A percentile compares a stretch with the other conserved stretches of the same genome.
Evolutionary conservation across 1,140 invertebrate species (phyloP).

Genomic region (Dendroctonus ponderosae): DNA sequence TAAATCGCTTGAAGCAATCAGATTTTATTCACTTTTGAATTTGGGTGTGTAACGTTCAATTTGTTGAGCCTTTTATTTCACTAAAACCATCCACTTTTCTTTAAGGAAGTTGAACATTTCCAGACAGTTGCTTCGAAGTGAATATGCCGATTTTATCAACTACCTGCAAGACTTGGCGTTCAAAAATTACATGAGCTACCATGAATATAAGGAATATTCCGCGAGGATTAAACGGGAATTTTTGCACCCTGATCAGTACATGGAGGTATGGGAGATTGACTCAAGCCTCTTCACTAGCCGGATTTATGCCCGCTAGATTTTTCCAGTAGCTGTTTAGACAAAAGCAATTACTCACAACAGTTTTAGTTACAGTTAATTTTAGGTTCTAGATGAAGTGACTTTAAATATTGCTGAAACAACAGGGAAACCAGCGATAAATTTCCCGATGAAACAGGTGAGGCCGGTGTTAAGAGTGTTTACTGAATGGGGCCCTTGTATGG

Average conservation of each 20-base stretch:
- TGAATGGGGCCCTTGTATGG: slow-evolving; percentile 28
- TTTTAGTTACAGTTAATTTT: neutral
- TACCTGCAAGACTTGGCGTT: slow-evolving; percentile 32
- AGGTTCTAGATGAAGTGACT: slow-evolving; percentile 15
- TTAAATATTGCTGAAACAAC: neutral
- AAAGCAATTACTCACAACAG: no score
- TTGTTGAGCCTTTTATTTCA: no score
- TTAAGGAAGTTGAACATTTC: neutral
- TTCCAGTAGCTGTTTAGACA: no score
- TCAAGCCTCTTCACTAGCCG: neutral
- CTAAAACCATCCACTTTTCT: neutral
- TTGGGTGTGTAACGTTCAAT: no score
- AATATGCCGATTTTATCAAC: slow-evolving; percentile 14
- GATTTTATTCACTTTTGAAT: no score
- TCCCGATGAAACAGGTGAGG: neutral
- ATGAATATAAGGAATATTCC: slow-evolving; percentile 30
- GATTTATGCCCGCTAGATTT: no score
- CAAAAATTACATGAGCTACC: slow-evolving; percentile 26
- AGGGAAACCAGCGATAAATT: neutral
- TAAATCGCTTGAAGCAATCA: no score
- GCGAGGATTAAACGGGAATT: slow-evolving; percentile 24
- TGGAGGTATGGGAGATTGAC: slow-evolving; percentile 13
- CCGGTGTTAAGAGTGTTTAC: slow-evolving; percentile 17
- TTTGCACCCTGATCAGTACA: slow-evolving; percentile 19
- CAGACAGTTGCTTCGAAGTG: neutral